Percentiles rank a stretch among this genome's conserved stretches.
Conservation (phyloP, 2,113 vertebrate genomes). For the Bubalus kerabau region DNA sequence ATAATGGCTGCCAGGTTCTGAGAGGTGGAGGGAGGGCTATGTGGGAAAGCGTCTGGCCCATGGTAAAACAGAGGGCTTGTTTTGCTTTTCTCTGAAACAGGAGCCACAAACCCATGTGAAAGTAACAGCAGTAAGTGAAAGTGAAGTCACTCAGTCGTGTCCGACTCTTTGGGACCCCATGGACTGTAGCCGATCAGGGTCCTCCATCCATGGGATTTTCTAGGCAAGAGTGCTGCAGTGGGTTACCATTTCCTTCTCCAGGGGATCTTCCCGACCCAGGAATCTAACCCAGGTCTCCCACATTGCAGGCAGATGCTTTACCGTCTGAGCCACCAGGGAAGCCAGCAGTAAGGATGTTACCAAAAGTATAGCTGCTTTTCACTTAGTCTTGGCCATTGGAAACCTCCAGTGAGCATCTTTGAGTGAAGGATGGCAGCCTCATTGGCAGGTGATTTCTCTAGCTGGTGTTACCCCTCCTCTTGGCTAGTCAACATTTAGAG, state of each 20-base stretch:
- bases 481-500: not conserved
- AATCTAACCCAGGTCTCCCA: no score
- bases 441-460: not conserved
- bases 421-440: not conserved
- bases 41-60: not conserved
- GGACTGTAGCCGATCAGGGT: no score
- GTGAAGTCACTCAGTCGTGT: no score
- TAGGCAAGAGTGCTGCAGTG: no score
- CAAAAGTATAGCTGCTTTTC: not conserved
- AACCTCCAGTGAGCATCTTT: not conserved
- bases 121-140: not conserved
- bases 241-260: no score
- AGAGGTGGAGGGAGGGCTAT: not conserved
- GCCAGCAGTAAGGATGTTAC: not conserved
- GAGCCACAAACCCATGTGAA: not conserved
- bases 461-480: not conserved
- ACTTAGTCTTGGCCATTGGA: not conserved
- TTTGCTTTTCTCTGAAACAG: not conserved
- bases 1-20: not conserved
- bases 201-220: no score
- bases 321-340: no score
- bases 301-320: no score
- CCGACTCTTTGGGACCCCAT: no score
- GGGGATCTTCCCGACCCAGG: no score
- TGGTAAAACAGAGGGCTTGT: not conserved